Conservation (phyloP, 2,888 invertebrate genomes). For the Phrixothrix hirtus region DNA sequence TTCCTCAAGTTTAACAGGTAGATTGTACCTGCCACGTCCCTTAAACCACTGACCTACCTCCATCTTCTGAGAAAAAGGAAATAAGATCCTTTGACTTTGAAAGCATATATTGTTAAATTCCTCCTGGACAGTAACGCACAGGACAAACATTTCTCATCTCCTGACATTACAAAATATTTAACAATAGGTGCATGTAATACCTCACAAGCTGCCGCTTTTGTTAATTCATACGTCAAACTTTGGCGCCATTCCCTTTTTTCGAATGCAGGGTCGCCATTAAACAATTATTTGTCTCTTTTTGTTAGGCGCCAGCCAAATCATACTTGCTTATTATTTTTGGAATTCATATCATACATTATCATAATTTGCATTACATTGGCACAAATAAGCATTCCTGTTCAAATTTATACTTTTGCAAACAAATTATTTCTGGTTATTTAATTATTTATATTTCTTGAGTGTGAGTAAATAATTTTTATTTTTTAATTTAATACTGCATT, state of each 20-base stretch:
- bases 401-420: conserved; percentile 19
- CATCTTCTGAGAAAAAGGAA: conserved; percentile 31
- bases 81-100: conserved; percentile 29
- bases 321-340: conserved; percentile 29
- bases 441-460: too few relatives aligned
- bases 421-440: too few relatives aligned
- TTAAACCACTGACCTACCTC: conserved; percentile 27
- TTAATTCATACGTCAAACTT: conserved; percentile 20
- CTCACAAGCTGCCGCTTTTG: conserved; percentile 20
- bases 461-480: too few relatives aligned
- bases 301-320: conserved; percentile 30
- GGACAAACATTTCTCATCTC: conserved; percentile 35
- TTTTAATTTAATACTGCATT: neutral
- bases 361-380: conserved; percentile 29
- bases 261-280: conserved; percentile 25
- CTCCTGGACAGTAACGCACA: conserved; percentile 23
- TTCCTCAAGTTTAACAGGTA: conserved; percentile 31
- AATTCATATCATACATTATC: conserved; percentile 30
- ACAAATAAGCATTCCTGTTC: conserved; percentile 23
- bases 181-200: conserved; percentile 21
- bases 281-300: conserved; percentile 28
- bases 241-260: conserved; percentile 28
- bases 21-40: conserved; percentile 26
- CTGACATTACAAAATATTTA: conserved; percentile 28
- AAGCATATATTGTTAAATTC: conserved; percentile 38